These are phyloP conservation scores for Cynodonichthys magdalenae DNA, from an alignment of 2,797 vertebrate species.

Conservation along the genomic window DNA sequence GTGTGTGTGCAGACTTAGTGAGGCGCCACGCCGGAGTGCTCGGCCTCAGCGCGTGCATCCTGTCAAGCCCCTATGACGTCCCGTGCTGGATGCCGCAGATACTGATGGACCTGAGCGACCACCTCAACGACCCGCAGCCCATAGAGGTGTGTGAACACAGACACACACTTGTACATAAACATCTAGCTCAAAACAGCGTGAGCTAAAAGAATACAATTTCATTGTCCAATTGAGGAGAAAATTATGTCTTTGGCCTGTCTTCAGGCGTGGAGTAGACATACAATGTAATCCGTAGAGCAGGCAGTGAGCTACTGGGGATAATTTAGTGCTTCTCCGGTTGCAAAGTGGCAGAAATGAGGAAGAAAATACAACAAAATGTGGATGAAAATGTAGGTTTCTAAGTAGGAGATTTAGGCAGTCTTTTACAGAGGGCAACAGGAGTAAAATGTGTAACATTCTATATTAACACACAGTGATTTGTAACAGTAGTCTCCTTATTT, in stretches of 20 bases:
- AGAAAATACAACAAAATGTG: conserved; percentile 35
- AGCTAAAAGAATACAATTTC: conserved; percentile 71
- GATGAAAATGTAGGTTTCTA: conserved; percentile 32
- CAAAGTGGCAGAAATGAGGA: conserved; percentile 56
- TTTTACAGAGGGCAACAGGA: conserved; percentile 4
- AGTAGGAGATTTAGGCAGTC: conserved; percentile 14
- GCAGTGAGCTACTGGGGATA: conserved; percentile 62
- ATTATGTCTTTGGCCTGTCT: conserved; percentile 65
- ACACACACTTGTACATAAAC: conserved; percentile 20
- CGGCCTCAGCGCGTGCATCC: conserved; percentile 93
- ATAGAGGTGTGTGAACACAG: conserved; percentile 86
- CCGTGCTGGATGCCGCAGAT: conserved; percentile 98
- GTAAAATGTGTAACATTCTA: neutral
- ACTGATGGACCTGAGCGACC: conserved; percentile 96
- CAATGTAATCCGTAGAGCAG: conserved; percentile 60
- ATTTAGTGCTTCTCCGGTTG: conserved; percentile 49
- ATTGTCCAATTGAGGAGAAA: conserved; percentile 79
- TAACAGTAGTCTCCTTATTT: neutral
- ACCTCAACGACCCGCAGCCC: conserved; percentile 96
- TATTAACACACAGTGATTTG: neutral
- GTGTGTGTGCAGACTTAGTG: conserved; percentile 85
- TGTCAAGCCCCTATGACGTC: conserved; percentile 97
- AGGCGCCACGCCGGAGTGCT: conserved; percentile 95
- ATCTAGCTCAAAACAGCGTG: conserved; percentile 35
- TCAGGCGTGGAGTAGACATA: conserved; percentile 67